These are phyloP conservation scores for Nematopogon swammerdamellus DNA, from an alignment of 2,888 invertebrate species.

Conservation along the genomic window DNA sequence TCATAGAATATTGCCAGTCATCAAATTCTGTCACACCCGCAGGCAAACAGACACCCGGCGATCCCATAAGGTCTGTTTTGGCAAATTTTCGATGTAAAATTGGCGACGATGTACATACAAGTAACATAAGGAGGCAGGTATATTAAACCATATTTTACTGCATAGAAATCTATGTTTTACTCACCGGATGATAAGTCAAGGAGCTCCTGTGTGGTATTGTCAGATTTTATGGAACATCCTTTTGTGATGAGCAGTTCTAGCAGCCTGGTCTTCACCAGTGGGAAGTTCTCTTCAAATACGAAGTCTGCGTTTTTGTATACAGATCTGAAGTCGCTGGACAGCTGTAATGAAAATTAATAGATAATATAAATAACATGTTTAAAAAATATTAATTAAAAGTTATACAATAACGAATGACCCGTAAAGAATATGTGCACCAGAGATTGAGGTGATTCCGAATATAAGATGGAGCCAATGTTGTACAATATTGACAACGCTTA, in stretches of 20 bases:
- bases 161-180: not conserved
- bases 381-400: not conserved
- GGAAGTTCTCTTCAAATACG: not conserved
- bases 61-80: no score
- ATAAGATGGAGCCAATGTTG: no score
- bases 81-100: no score
- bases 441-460: no score
- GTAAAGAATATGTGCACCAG: no score
- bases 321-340: not conserved
- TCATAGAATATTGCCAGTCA: no score
- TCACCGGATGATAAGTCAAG: not conserved
- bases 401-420: not conserved
- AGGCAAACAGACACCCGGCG: no score
- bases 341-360: not conserved
- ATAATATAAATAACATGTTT: not conserved
- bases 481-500: no score
- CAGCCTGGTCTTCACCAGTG: not conserved
- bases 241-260: not conserved
- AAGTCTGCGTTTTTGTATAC: not conserved
- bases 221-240: not conserved
- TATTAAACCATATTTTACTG: not conserved
- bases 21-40: no score
- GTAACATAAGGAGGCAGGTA: not conserved
- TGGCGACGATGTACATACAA: no score
- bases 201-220: not conserved